Evolutionary conservation across 2,113 vertebrate species (phyloP), one percentile per base, ranked within the genome.

Genomic region (Trogon melanurus): DNA sequence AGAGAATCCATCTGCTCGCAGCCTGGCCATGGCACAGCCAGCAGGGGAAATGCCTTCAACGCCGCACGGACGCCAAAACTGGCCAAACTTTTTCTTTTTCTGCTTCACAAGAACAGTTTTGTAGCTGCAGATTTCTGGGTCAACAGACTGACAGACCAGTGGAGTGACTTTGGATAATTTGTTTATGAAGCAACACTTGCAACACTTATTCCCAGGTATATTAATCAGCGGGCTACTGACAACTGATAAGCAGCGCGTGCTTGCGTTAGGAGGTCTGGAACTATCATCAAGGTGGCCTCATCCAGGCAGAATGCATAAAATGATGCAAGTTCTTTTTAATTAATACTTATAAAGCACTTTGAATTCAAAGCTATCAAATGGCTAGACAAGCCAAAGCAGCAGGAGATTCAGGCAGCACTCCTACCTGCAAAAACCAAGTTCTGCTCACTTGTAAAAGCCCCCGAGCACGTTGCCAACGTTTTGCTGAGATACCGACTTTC

Each of bases 91-190:
- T 73, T 57, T 61, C 66, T 57, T 36, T 48, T 21, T 27, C 32
- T 41, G 16, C 51, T 66, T 1, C 0, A 9, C n/a, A 36, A 75
- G 25, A 89, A 70, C 13, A 70, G 27, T 57, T 71, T 60, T 57
- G 44, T n/a, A 44, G 19, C 11, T 14, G 64, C 1, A 61, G 61
- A 72, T 87, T 89, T 96, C 86, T 94, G 80, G 78, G 91, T 91
- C 91, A 88, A 54, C 66, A 82, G 70, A 93, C n/a, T 79, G 87
- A 87, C 41, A 32, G 86, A 96, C 91, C 62, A 91, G 95, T 81
- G 72, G 83, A 89, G 92, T 84, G 61, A 96, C 93, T 96, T 27
- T 22, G 51, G 90, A 66, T 80, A 50, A 92, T 25, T 23, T 91
- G 67, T 30, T 86, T 91, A 65, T 80, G 91, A 71, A 81, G 86